Conservation (phyloP, 2,888 invertebrate species). For the Hermodice carunculata region DNA sequence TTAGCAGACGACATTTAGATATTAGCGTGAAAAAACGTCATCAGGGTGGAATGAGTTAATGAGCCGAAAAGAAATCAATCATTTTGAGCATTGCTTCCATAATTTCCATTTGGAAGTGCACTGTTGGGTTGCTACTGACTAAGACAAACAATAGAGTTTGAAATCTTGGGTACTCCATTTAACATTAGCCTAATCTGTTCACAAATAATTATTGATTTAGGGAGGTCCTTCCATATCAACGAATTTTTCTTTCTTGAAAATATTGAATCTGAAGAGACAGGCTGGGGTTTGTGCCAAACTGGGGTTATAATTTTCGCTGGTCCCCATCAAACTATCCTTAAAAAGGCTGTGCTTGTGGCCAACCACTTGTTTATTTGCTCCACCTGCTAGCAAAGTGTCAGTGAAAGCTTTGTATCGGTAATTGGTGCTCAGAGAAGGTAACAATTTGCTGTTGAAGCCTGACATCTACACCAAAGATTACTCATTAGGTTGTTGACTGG, state of each 20-base stretch:
- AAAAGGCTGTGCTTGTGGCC: not conserved
- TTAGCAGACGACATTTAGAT: too few relatives aligned
- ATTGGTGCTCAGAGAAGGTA: not conserved
- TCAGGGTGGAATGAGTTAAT: too few relatives aligned
- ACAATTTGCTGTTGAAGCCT: not conserved
- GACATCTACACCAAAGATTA: not conserved
- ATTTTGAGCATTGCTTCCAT: not conserved
- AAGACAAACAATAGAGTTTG: not conserved
- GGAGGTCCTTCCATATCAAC: not conserved
- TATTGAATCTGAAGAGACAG: not conserved
- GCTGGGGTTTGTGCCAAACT: not conserved
- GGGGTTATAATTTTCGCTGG: too few relatives aligned
- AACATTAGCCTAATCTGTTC: not conserved
- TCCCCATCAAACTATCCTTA: too few relatives aligned
- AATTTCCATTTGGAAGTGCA: not conserved
- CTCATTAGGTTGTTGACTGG: not conserved
- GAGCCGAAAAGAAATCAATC: too few relatives aligned
- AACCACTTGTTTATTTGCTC: not conserved
- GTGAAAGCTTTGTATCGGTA: slow-evolving; percentile 1
- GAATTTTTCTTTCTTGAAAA: not conserved
- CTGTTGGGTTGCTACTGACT: not conserved
- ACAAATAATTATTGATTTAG: not conserved
- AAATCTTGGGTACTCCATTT: not conserved
- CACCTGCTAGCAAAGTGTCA: not conserved
- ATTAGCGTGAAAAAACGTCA: too few relatives aligned